Evolutionary conservation across 2,797 vertebrate species (phyloP).

Genomic region (Hephaestus fuliginosus): DNA sequence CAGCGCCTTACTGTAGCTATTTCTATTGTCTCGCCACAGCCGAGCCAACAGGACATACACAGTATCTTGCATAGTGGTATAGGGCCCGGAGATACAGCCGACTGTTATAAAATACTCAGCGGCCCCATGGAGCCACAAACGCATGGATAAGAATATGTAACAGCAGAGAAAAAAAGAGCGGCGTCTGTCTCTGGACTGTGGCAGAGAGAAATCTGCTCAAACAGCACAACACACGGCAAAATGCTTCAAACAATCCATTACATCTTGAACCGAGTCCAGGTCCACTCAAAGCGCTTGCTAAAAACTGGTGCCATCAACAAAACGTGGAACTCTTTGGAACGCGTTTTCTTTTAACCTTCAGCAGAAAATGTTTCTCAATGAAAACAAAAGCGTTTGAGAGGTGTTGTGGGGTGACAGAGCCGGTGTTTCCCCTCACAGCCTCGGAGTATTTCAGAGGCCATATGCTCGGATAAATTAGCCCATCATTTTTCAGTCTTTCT

Average conservation of each 20-base stretch:
- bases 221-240: background rate
- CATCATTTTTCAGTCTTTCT: background rate
- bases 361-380: background rate
- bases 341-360: background rate
- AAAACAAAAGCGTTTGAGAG: background rate
- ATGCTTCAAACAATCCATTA: constrained; percentile 13
- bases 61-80: background rate
- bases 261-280: constrained; percentile 3
- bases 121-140: background rate
- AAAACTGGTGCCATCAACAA: constrained; percentile 9
- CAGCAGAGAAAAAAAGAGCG: background rate
- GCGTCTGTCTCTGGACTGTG: background rate
- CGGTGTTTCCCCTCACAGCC: background rate
- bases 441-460: background rate
- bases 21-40: background rate
- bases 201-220: background rate
- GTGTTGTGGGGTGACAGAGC: background rate
- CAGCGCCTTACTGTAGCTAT: constrained; percentile 1
- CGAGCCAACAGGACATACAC: background rate
- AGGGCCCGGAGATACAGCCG: background rate
- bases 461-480: background rate
- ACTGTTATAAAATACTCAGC: background rate
- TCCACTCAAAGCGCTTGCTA: constrained; percentile 1
- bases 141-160: background rate
- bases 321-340: background rate